These are phyloP conservation scores for Podilymbus podiceps DNA, from an alignment of 2,113 vertebrate species.

Conservation along the genomic window DNA sequence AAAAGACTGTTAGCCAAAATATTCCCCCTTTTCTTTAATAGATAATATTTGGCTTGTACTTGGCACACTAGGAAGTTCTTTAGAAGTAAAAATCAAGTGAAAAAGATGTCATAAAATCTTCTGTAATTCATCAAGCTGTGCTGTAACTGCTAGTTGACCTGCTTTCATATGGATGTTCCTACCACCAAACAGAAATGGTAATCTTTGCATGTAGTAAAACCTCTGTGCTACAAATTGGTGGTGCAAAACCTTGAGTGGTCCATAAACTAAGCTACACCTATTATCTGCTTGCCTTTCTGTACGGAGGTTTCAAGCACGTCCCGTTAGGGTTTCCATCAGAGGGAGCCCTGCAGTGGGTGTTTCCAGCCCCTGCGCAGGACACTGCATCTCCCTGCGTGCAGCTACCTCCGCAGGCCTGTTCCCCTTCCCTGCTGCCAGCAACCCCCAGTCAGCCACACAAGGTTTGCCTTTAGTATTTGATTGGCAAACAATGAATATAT, in stretches of 20 bases:
- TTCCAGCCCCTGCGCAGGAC: not conserved
- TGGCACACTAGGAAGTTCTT: not conserved
- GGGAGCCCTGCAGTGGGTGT: not conserved
- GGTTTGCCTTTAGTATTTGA: not conserved
- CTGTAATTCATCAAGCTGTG: not conserved
- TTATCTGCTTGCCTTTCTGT: not conserved
- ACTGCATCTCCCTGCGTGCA: rapidly evolving
- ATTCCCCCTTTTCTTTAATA: constrained; percentile 9
- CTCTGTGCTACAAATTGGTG: not conserved
- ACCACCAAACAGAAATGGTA: not conserved
- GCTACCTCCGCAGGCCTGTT: not conserved
- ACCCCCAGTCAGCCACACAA: not conserved
- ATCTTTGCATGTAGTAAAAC: not conserved
- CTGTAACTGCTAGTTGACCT: not conserved
- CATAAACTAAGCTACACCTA: not conserved
- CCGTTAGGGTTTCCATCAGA: not conserved
- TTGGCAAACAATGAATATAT: not conserved
- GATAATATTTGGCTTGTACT: constrained; percentile 9
- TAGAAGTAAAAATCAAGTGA: not conserved
- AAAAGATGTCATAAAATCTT: not conserved
- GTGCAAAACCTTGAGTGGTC: not conserved
- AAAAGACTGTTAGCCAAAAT: constrained; percentile 45
- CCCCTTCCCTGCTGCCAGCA: not conserved
- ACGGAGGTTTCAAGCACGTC: not conserved
- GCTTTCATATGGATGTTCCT: not conserved